Percentiles rank a stretch among this genome's conserved stretches.
Conservation (phyloP, 2,888 invertebrate genomes). For the Sympetrum striolatum region DNA sequence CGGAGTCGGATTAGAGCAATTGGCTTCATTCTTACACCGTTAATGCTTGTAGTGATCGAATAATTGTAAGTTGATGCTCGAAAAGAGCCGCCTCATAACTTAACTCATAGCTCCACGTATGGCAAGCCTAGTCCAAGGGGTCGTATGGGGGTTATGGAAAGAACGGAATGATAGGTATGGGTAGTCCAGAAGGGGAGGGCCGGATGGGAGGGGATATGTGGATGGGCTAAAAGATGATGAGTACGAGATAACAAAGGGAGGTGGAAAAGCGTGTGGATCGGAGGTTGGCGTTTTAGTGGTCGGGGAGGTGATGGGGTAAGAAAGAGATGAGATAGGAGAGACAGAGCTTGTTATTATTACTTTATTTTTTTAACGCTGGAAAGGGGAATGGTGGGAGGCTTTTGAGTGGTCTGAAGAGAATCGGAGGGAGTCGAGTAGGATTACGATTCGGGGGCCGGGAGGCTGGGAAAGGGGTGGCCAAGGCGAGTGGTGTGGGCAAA, state of each 20-base stretch:
- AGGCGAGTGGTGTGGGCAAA: not conserved
- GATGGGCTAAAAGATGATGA: not conserved
- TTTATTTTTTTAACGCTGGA: constrained; percentile 14
- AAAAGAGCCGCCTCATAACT: too few species aligned
- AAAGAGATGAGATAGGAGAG: constrained; percentile 28
- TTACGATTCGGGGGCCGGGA: not conserved
- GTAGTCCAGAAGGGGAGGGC: not conserved
- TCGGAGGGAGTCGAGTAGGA: not conserved
- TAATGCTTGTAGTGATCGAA: too few species aligned
- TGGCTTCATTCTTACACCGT: too few species aligned
- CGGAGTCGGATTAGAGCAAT: too few species aligned
- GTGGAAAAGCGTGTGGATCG: not conserved
- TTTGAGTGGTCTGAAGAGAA: not conserved
- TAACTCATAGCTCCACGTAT: too few species aligned
- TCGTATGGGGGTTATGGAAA: not conserved
- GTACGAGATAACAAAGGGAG: not conserved
- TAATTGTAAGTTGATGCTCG: too few species aligned
- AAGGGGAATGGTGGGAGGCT: not conserved
- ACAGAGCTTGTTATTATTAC: constrained; percentile 32
- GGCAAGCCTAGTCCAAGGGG: not conserved
- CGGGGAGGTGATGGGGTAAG: not conserved
- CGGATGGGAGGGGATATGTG: not conserved
- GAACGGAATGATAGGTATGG: not conserved
- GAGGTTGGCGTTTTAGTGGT: not conserved
- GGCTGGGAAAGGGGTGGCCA: not conserved